Conservation (phyloP, 2,888 invertebrate genomes). For the Galeopsomyia nigrocyanea region DNA sequence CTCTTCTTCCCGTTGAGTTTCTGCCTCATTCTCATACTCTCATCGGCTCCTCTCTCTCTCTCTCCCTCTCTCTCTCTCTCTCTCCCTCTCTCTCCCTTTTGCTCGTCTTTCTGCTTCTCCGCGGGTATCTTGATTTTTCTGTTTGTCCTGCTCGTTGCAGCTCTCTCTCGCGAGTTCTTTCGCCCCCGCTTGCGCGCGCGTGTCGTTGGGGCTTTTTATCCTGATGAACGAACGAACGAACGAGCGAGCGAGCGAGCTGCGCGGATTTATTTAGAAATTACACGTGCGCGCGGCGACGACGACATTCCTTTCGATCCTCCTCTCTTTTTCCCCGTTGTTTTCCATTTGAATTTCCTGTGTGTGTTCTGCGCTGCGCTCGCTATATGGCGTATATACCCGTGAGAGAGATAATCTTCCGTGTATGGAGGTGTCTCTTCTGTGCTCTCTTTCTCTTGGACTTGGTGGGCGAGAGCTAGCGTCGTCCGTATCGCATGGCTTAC, state of each 20-base stretch:
- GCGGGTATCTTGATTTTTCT: conserved; percentile 44
- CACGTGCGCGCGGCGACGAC: conserved; percentile 32
- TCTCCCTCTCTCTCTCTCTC: conserved; percentile 16
- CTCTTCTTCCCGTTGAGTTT: conserved; percentile 29
- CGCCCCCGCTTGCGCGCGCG: conserved; percentile 45
- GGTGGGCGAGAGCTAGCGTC: conserved; percentile 13
- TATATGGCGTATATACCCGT: conserved; percentile 7
- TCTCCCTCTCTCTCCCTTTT: conserved; percentile 11
- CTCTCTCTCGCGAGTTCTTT: conserved; percentile 45
- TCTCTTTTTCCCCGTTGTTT: conserved; percentile 39
- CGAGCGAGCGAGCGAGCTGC: conserved; percentile 2
- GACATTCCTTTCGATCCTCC: conserved; percentile 46
- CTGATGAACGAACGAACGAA: conserved; percentile 1
- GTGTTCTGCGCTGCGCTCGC: conserved; percentile 16
- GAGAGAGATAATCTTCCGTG: conserved; percentile 45
- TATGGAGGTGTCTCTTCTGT: conserved; percentile 34
- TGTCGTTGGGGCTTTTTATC: conserved; percentile 42
- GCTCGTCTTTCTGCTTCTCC: conserved; percentile 5
- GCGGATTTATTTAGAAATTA: conserved; percentile 48
- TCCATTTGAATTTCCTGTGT: conserved; percentile 48
- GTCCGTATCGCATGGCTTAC: conserved; percentile 29
- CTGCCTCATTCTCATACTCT: conserved; percentile 37
- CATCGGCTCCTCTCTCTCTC: conserved; percentile 14
- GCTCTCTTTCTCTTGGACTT: conserved; percentile 9
- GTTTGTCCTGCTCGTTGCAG: conserved; percentile 33